phyloP scores from a whole-genome alignment of 2,113 vertebrate species.

The Myotis yumanensis region DNA sequence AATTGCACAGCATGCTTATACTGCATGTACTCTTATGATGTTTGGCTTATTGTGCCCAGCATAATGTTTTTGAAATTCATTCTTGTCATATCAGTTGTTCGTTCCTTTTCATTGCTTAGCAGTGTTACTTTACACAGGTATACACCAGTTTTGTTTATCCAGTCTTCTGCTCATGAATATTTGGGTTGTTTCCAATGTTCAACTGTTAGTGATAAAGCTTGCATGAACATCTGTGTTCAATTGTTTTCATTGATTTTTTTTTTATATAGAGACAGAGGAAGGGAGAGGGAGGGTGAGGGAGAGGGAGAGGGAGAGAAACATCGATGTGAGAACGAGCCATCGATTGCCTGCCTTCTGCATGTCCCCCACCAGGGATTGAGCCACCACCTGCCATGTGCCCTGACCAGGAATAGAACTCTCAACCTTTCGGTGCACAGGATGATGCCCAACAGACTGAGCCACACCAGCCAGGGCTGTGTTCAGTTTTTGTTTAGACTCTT shows the following conservation, averaged over 20 bases:
- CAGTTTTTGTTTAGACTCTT: background rate
- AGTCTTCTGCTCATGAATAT: background rate
- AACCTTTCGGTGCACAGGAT: background rate
- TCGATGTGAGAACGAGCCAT: background rate
- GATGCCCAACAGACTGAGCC: background rate
- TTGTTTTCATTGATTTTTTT: background rate
- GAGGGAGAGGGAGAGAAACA: background rate
- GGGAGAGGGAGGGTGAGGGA: background rate
- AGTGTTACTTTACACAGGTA: background rate
- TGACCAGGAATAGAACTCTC: background rate
- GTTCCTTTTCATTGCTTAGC: background rate
- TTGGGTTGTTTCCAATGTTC: background rate
- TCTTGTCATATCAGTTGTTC: background rate
- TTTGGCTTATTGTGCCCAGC: background rate
- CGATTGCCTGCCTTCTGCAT: background rate
- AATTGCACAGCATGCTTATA: too few relatives aligned
- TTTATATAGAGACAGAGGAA: background rate
- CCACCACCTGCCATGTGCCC: background rate
- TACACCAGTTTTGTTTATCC: background rate
- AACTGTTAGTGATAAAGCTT: background rate
- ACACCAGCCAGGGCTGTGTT: background rate
- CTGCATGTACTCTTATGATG: background rate
- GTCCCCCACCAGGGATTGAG: too few relatives aligned
- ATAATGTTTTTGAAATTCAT: slow-evolving; percentile 4
- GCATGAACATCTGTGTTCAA: background rate